Evolutionary conservation across 2,797 vertebrate genomes (phyloP).

Genomic region (Crocodylus rhombifer): DNA sequence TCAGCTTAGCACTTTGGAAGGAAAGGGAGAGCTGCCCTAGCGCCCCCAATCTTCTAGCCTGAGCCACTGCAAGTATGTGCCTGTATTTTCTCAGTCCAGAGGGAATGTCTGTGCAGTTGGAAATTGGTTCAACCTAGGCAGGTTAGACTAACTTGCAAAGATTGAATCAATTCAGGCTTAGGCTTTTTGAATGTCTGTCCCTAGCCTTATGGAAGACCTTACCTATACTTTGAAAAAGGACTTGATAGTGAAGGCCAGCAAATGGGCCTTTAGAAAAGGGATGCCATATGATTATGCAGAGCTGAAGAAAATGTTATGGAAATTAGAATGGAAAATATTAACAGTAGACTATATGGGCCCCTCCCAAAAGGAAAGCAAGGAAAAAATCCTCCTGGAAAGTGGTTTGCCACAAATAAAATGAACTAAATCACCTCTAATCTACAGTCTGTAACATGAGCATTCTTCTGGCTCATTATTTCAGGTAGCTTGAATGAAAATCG

Average conservation of each 20-base stretch:
- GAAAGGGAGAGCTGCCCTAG: no score
- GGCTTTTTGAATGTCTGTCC: no score
- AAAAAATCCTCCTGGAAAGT: not conserved
- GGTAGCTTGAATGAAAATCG: not conserved
- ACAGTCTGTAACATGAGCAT: not conserved
- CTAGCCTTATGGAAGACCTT: not conserved
- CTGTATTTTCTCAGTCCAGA: no score
- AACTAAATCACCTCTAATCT: not conserved
- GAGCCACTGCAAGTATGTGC: no score
- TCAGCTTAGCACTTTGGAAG: no score
- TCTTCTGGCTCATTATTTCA: not conserved
- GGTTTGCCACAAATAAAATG: not conserved
- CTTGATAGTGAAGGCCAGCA: not conserved
- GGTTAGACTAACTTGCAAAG: no score
- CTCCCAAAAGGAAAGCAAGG: not conserved
- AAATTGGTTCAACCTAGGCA: no score
- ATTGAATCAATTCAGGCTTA: no score
- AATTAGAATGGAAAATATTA: not conserved
- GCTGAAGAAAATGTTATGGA: not conserved
- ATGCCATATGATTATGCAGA: not conserved
- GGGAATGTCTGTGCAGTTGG: no score
- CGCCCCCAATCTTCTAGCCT: no score
- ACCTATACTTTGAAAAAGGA: not conserved
- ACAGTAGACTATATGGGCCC: not conserved
- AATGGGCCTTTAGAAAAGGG: not conserved